A percentile compares a stretch with the other conserved stretches of the same genome.
These are phyloP conservation scores for Pseudochaenichthys georgianus DNA, from an alignment of 2,797 vertebrate genomes.

Conservation along the genomic window DNA sequence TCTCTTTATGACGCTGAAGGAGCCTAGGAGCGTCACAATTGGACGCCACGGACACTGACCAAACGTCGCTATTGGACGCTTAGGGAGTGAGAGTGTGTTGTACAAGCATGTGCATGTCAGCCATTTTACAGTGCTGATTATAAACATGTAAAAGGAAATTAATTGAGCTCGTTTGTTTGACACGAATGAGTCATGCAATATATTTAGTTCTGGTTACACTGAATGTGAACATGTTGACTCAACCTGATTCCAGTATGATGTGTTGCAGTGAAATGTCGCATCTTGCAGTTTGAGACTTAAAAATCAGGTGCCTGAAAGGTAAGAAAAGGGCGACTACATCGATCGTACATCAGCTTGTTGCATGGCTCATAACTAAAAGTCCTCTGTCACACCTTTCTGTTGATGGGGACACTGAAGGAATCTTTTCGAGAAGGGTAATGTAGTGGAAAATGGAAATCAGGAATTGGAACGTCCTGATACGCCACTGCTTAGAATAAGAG, in stretches of 20 bases:
- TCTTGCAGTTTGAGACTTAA: not conserved
- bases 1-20: too few species aligned
- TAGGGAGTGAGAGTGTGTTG: too few species aligned
- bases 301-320: not conserved
- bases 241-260: not conserved
- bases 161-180: not conserved
- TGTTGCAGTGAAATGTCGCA: not conserved
- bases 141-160: not conserved
- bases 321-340: not conserved
- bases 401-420: slow-evolving; percentile 32
- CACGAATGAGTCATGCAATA: not conserved
- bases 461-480: slow-evolving; percentile 53
- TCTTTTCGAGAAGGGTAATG: slow-evolving; percentile 54
- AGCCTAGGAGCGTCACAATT: too few species aligned
- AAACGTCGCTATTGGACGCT: too few species aligned
- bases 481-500: slow-evolving; percentile 68
- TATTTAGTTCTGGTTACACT: not conserved
- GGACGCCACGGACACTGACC: too few species aligned
- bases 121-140: not conserved
- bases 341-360: slow-evolving; percentile 20
- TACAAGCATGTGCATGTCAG: not conserved
- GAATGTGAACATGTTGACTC: not conserved
- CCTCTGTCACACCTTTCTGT: slow-evolving; percentile 23
- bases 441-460: slow-evolving; percentile 64
- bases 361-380: slow-evolving; percentile 22